Evolutionary conservation across 1,140 invertebrate genomes (phyloP).

Genomic region (Ceratosolen solmsi): DNA sequence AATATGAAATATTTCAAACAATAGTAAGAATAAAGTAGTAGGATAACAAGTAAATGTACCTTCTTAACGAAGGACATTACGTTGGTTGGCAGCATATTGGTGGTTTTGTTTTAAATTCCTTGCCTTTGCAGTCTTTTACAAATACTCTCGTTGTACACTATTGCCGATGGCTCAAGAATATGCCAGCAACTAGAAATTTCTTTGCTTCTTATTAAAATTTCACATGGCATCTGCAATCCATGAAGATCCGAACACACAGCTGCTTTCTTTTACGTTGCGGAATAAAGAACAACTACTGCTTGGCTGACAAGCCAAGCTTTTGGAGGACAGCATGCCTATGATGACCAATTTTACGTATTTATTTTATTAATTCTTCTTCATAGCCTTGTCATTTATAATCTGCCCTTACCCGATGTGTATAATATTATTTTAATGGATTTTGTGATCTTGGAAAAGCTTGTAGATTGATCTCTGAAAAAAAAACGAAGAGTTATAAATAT

Average conservation of each 20-base stretch:
- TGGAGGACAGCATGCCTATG: background rate
- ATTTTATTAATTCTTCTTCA: background rate
- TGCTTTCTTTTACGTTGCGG: background rate
- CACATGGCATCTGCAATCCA: background rate
- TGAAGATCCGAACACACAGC: background rate
- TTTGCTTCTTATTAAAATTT: background rate
- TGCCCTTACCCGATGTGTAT: too few species aligned
- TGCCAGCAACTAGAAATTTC: background rate
- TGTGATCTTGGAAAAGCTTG: too few species aligned
- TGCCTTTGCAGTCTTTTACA: background rate
- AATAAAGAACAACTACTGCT: background rate
- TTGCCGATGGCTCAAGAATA: background rate
- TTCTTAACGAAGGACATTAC: conserved; percentile 89
- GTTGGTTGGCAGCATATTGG: conserved; percentile 82
- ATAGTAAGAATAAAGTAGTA: background rate
- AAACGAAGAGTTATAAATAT: too few species aligned
- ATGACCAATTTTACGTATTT: background rate
- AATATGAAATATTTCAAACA: background rate
- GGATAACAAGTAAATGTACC: conserved; percentile 73
- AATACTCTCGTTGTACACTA: background rate
- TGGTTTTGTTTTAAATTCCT: conserved; percentile 24
- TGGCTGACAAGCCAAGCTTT: background rate
- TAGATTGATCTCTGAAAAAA: too few species aligned
- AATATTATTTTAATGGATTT: too few species aligned
- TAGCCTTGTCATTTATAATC: too few species aligned